A percentile compares a stretch with the other conserved stretches of the same genome.
Evolutionary conservation across 2,888 invertebrate species (phyloP).

Genomic region (Macaria notata): DNA sequence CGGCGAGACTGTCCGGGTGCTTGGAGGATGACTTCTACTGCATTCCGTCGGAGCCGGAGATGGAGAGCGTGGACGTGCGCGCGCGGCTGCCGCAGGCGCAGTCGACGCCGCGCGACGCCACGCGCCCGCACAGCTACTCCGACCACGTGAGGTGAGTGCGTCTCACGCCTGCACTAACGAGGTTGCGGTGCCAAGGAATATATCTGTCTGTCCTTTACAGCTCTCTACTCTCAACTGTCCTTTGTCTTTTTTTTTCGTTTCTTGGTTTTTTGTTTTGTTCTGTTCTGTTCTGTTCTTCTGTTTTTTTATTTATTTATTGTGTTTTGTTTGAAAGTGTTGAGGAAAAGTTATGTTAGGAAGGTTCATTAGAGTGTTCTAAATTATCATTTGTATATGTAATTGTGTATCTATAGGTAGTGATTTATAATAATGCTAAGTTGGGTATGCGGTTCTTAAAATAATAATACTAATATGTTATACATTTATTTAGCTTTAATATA

Average conservation of each 20-base stretch:
- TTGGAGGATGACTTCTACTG: conserved; percentile 76
- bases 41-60: conserved; percentile 61
- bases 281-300: conserved; percentile 28
- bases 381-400: no score
- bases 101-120: conserved; percentile 29
- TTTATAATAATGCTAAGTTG: no score
- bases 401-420: no score
- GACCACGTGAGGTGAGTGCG: conserved; percentile 61
- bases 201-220: conserved; percentile 28
- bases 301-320: no score
- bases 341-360: no score
- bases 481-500: no score
- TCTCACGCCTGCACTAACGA: conserved; percentile 39
- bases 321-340: no score
- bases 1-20: conserved; percentile 64
- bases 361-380: no score
- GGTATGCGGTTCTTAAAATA: no score
- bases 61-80: conserved; percentile 57
- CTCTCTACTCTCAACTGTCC: conserved; percentile 15
- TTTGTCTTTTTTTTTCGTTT: conserved; percentile 25
- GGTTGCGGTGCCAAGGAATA: conserved; percentile 39
- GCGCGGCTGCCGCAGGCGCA: conserved; percentile 44
- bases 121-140: conserved; percentile 47
- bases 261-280: conserved; percentile 16
- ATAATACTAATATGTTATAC: no score